These are phyloP conservation scores for Loripinus fragilis DNA, from an alignment of 2,888 invertebrate species.

Conservation along the genomic window DNA sequence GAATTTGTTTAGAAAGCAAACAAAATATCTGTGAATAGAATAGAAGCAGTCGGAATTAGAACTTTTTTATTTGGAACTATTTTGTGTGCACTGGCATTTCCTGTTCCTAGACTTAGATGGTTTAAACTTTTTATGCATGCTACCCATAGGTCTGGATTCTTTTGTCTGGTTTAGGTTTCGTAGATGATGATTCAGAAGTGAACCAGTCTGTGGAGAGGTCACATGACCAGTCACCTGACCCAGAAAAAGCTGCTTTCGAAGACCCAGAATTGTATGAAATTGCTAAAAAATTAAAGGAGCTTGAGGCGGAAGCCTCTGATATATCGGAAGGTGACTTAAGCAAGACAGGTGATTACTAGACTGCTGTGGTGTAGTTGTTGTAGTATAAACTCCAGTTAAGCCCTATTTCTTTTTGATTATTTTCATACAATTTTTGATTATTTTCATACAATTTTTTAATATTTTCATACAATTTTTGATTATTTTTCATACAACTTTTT, in stretches of 20 bases:
- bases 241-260: constrained; percentile 66
- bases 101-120: too few relatives aligned
- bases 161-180: constrained; percentile 66
- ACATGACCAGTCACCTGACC: constrained; percentile 64
- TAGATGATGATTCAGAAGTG: constrained; percentile 66
- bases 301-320: constrained; percentile 67
- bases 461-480: background rate
- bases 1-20: too few relatives aligned
- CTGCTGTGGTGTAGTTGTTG: constrained; percentile 20
- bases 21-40: too few relatives aligned
- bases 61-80: too few relatives aligned
- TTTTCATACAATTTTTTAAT: too few relatives aligned
- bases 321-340: constrained; percentile 62
- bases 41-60: too few relatives aligned
- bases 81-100: too few relatives aligned
- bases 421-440: too few relatives aligned
- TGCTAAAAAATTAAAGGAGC: constrained; percentile 70
- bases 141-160: constrained; percentile 25
- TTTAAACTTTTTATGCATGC: constrained; percentile 12
- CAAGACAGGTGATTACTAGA: constrained; percentile 66
- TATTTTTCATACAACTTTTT: too few relatives aligned
- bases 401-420: too few relatives aligned
- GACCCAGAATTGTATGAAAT: constrained; percentile 76
- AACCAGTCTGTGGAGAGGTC: constrained; percentile 48
- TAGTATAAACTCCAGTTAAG: background rate